These are phyloP conservation scores for Caenorhabditis virilis DNA, from an alignment of 2,888 invertebrate species.

Conservation along the genomic window DNA sequence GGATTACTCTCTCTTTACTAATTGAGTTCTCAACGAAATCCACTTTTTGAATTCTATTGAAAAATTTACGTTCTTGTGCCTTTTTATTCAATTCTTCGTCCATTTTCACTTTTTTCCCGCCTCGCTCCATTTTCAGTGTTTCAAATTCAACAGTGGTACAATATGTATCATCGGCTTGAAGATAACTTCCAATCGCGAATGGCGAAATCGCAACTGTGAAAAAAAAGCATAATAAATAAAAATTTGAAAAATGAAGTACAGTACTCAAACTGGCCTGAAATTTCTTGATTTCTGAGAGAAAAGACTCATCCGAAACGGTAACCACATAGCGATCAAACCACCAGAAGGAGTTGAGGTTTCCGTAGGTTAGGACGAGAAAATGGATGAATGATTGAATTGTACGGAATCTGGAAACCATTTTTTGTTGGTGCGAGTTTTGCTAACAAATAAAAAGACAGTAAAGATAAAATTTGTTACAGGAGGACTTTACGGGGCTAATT, in stretches of 20 bases:
- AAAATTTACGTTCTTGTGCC: neutral
- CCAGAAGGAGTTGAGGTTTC: constrained; percentile 30
- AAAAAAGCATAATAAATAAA: neutral
- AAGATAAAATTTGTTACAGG: too few species aligned
- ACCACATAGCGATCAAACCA: constrained; percentile 26
- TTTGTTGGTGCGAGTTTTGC: too few species aligned
- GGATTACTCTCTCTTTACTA: neutral
- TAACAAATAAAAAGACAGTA: too few species aligned
- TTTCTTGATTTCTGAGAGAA: constrained; percentile 19
- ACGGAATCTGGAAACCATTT: constrained; percentile 8
- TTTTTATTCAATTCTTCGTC: neutral
- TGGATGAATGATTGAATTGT: constrained; percentile 15
- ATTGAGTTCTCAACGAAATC: neutral
- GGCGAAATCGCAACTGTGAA: constrained; percentile 18
- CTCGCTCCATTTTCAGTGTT: neutral
- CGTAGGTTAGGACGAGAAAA: constrained; percentile 18
- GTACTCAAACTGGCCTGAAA: constrained; percentile 4
- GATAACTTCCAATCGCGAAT: constrained; percentile 22
- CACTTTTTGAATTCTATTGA: neutral
- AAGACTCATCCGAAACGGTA: constrained; percentile 15
- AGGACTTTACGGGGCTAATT: too few species aligned
- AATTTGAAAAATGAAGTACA: neutral
- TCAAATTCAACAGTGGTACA: constrained; percentile 4
- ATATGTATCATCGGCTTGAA: constrained; percentile 9
- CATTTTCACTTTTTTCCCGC: neutral